Base-by-base conservation (phyloP, 2,888 invertebrate genomes). In the Eumerus sabulonum region DNA sequence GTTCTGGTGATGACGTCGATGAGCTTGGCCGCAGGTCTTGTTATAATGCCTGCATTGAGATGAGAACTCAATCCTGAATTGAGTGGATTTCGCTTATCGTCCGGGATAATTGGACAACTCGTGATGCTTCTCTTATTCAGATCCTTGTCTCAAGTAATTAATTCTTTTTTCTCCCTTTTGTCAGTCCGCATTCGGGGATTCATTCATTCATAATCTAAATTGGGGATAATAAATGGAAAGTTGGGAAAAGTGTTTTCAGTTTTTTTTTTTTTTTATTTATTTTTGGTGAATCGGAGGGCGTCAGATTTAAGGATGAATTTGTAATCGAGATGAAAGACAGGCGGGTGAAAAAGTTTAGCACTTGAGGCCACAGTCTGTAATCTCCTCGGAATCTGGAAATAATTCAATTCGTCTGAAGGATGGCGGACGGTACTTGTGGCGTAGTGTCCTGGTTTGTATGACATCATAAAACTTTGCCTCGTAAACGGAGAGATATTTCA, bases 71-170 rank as follows among this genome's bases (percentile, higher is more conserved):
- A 66, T 72, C 67, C 67, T 47, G 57, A 27, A 27, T 71, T 60
- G 66, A 66, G 44, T 76, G 63, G 7, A 57, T 51, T 71, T 50
- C n/a, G 14, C 17, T 17, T 27, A 5, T 40, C 47, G 13, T 56
- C 56, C 36, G 27, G 14, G 45, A 62, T 72, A 77, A 72, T 77
- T 77, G 67, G 66, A 18, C 38, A 13, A 45, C 56, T 57, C 56
- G 50, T 56, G 54, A 27, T 19, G 35, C 5, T 36, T 16, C n/a
- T 27, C 45, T n/a, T 45, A 53, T 59, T 48, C 45, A 51, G 62
- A 67, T 77, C 38, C 38, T 18, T 62, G 66, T 77, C 72, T 57
- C 36, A 62, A 62, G 57, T 77, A 77, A 77, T 77, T 72, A 72
- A 72, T 62, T 72, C 72, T 62, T 77, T 72, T 68, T 50, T 76